Percentiles rank a stretch among this genome's conserved stretches.
Conservation (phyloP, 2,113 vertebrate genomes). For the Lepisosteus osseus region DNA sequence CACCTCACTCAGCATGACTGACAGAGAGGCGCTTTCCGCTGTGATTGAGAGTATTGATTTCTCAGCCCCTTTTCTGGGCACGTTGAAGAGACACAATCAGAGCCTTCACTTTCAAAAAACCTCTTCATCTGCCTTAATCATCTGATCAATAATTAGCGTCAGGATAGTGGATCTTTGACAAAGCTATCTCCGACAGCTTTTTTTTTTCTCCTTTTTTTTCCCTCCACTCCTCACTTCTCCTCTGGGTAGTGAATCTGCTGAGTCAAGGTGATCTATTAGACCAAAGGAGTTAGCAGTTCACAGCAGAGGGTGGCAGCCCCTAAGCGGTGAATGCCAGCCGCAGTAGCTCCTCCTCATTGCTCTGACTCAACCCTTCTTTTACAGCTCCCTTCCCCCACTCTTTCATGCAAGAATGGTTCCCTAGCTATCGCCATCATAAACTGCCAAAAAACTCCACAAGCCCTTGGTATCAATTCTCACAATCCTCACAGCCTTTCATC, state of each 20-base stretch:
- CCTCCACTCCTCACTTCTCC: constrained; percentile 51
- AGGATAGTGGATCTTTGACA: constrained; percentile 76
- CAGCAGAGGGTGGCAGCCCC: constrained; percentile 59
- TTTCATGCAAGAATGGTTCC: constrained; percentile 78
- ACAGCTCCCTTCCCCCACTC: constrained; percentile 38
- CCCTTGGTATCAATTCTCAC: constrained; percentile 64
- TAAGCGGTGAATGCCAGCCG: constrained; percentile 66
- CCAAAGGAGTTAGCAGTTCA: constrained; percentile 74
- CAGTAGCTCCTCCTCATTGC: constrained; percentile 41
- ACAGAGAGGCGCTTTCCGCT: constrained; percentile 83
- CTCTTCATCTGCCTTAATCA: constrained; percentile 97
- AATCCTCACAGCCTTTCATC: constrained; percentile 49
- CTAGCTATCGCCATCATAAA: constrained; percentile 77
- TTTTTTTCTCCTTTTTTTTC: constrained; percentile 61
- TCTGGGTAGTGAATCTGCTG: constrained; percentile 83
- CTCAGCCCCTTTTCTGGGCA: constrained; percentile 75
- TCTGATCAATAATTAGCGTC: constrained; percentile 91
- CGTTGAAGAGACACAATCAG: constrained; percentile 83
- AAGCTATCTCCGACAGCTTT: constrained; percentile 72
- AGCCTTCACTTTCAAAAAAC: constrained; percentile 81
- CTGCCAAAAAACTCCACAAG: constrained; percentile 63
- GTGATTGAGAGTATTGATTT: constrained; percentile 97
- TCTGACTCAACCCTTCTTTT: constrained; percentile 6
- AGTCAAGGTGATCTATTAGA: constrained; percentile 86
- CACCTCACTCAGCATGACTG: constrained; percentile 87